A percentile compares a stretch with the other conserved stretches of the same genome.
These are phyloP conservation scores for Marasmarcha lunaedactyla DNA, from an alignment of 2,888 invertebrate species.

Conservation along the genomic window DNA sequence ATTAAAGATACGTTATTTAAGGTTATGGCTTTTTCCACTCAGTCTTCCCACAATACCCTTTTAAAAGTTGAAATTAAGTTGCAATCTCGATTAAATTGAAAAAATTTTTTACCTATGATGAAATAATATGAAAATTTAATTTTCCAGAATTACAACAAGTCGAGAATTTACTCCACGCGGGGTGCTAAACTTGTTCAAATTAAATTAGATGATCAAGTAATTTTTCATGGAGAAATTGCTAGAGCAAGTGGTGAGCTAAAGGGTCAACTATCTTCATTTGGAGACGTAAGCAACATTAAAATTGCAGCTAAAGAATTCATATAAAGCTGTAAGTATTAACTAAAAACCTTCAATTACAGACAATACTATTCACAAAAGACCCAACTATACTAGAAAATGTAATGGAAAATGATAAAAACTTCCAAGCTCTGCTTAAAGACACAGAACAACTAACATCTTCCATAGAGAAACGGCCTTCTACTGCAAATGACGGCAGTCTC, in stretches of 20 bases:
- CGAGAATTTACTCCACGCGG: conserved; percentile 84
- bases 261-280: conserved; percentile 77
- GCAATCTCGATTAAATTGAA: too few species aligned
- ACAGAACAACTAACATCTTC: conserved; percentile 32
- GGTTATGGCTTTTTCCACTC: too few species aligned
- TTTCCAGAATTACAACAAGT: conserved; percentile 88
- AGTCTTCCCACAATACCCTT: too few species aligned
- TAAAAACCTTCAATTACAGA: conserved; percentile 65
- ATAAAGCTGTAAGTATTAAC: too few species aligned
- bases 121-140: too few species aligned
- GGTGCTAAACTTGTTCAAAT: conserved; percentile 81
- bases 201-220: conserved; percentile 73
- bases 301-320: background rate
- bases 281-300: conserved; percentile 69
- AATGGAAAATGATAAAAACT: conserved; percentile 47
- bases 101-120: too few species aligned
- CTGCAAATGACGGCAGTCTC: conserved; percentile 57
- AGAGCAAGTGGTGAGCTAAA: conserved; percentile 80
- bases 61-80: too few species aligned
- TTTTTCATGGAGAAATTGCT: conserved; percentile 87
- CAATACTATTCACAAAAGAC: conserved; percentile 86
- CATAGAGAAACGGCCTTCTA: conserved; percentile 69
- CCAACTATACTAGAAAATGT: conserved; percentile 74
- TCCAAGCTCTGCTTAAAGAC: conserved; percentile 48
- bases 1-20: too few species aligned